phyloP scores from a whole-genome alignment of 2,888 invertebrate species.

The Itoplectis maculator region DNA sequence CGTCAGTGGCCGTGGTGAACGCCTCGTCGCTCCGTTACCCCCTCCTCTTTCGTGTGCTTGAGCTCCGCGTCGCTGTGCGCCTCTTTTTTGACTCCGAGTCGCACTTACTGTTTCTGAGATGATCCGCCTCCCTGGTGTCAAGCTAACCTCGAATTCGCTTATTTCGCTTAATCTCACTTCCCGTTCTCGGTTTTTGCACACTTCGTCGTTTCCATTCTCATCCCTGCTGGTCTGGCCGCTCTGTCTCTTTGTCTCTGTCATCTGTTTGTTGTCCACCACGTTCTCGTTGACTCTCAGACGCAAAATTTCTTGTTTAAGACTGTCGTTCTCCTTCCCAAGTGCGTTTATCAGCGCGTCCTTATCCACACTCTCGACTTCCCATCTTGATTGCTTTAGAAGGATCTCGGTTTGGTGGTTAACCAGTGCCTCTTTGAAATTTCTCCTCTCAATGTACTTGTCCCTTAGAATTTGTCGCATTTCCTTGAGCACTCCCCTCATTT shows the following conservation, averaged over 20 bases:
- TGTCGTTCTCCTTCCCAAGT: constrained; percentile 3
- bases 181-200: neutral
- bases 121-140: neutral
- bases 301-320: neutral
- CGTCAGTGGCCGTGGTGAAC: neutral
- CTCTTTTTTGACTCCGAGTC: too few relatives aligned
- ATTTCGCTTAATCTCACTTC: neutral
- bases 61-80: neutral
- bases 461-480: neutral
- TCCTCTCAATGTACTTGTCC: neutral
- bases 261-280: neutral
- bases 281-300: neutral
- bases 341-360: neutral
- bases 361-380: neutral
- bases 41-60: neutral
- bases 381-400: neutral
- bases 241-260: neutral
- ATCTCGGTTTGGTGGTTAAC: neutral
- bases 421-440: neutral
- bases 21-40: neutral
- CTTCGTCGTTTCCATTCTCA: neutral
- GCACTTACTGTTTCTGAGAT: neutral
- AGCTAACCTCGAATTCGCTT: neutral
- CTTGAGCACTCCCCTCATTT: neutral
- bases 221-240: neutral